Evolutionary conservation across 1,140 invertebrate species (phyloP).

Genomic region (Drosophila mojavensis): DNA sequence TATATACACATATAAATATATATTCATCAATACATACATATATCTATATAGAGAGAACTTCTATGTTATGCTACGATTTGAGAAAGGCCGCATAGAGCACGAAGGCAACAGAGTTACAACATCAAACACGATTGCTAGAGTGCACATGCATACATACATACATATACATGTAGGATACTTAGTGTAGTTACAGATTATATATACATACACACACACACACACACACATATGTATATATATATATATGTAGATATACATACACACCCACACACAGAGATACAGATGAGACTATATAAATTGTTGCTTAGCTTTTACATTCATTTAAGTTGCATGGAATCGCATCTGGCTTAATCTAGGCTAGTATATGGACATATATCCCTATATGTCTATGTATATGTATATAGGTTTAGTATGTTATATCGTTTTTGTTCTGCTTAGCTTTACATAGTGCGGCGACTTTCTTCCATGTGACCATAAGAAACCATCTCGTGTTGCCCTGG

Average conservation of each 20-base stretch:
- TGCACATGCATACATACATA: constrained; percentile 2
- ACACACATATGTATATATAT: too few relatives aligned
- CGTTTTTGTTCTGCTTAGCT: constrained; percentile 11
- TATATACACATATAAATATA: constrained; percentile 37
- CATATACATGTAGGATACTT: background rate
- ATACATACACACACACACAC: constrained; percentile 3
- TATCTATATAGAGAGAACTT: constrained; percentile 37
- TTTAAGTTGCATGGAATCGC: constrained; percentile 31
- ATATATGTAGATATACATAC: constrained; percentile 16
- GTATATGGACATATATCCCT: background rate
- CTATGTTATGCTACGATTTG: constrained; percentile 60
- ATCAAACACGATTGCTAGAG: constrained; percentile 52
- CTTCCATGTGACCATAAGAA: constrained; percentile 12
- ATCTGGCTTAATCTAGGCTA: constrained; percentile 12
- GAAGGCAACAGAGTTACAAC: constrained; percentile 82
- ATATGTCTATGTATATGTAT: constrained; percentile 2
- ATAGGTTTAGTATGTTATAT: constrained; percentile 1
- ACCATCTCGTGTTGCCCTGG: constrained; percentile 13
- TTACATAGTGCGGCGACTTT: constrained; percentile 25
- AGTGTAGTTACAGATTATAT: background rate
- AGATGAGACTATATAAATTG: background rate
- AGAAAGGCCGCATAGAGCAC: constrained; percentile 80
- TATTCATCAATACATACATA: constrained; percentile 36
- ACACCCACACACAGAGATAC: constrained; percentile 19
- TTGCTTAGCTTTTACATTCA: constrained; percentile 9